Percentiles rank a stretch among this genome's conserved stretches.
phyloP scores from a whole-genome alignment of 2,113 vertebrate genomes.

The Turnix velox region DNA sequence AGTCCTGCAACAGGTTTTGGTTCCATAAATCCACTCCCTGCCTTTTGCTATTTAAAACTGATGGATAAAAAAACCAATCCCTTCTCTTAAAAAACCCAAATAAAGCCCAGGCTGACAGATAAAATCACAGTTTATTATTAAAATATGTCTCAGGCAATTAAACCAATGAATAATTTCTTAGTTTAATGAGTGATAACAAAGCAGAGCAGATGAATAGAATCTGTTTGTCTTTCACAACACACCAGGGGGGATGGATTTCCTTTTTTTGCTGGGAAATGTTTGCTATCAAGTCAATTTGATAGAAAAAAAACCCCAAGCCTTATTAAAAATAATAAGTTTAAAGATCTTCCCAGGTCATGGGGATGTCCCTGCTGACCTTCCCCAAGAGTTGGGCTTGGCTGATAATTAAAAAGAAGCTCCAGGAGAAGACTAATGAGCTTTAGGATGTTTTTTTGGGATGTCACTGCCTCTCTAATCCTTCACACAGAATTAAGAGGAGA shows the following conservation, averaged over 20 bases:
- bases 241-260: not conserved
- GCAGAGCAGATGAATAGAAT: not conserved
- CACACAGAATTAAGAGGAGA: not conserved
- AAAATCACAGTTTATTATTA: not conserved
- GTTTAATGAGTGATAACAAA: not conserved
- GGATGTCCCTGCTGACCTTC: not conserved
- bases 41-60: not conserved
- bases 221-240: not conserved
- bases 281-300: not conserved
- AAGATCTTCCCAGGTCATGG: not conserved
- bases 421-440: not conserved
- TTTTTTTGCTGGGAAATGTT: not conserved
- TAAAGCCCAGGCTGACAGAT: not conserved
- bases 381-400: not conserved
- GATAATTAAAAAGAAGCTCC: not conserved
- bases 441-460: too few relatives aligned
- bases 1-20: not conserved
- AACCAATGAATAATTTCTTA: not conserved
- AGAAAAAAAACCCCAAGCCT: not conserved
- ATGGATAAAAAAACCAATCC: not conserved
- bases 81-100: not conserved
- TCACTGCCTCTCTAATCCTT: not conserved
- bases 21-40: not conserved
- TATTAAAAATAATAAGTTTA: not conserved
- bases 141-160: not conserved